These are phyloP conservation scores for Lerista edwardsae DNA, from an alignment of 2,797 vertebrate genomes.

Conservation along the genomic window DNA sequence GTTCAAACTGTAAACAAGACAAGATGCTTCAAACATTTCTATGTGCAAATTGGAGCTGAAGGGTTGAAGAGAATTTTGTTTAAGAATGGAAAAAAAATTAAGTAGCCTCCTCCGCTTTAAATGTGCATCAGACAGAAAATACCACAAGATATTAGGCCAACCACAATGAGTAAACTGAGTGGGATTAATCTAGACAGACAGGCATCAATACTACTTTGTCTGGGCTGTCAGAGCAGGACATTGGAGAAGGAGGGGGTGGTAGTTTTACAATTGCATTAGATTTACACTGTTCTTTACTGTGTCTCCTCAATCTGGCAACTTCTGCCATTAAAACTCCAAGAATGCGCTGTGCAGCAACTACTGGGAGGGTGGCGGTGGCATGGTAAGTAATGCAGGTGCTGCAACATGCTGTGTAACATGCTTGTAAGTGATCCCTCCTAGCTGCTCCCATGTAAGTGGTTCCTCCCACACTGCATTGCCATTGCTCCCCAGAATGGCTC, in stretches of 20 bases:
- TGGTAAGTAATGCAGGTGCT: neutral
- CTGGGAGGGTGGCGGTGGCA: too few species aligned
- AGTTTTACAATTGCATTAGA: neutral
- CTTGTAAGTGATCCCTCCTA: too few species aligned
- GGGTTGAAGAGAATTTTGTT: constrained; percentile 12
- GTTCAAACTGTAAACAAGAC: neutral
- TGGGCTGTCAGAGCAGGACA: constrained; percentile 23
- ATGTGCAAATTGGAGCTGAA: constrained; percentile 1
- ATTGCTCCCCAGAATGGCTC: too few species aligned
- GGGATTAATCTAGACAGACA: constrained; percentile 39
- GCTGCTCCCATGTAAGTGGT: too few species aligned
- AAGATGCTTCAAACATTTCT: constrained; percentile 15
- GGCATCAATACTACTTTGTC: neutral
- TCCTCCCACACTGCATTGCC: too few species aligned
- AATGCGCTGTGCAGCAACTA: neutral
- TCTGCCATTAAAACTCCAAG: neutral
- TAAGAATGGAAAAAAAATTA: neutral
- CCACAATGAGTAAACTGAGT: neutral
- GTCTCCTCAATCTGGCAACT: constrained; percentile 1
- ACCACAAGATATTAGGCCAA: constrained; percentile 13
- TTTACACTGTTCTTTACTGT: neutral
- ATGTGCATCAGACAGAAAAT: neutral
- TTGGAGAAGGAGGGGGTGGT: neutral
- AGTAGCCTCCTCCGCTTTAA: neutral
- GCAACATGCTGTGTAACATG: too few species aligned